Conservation (phyloP, 2,113 vertebrate species). For the Cyanoliseus patagonus region DNA sequence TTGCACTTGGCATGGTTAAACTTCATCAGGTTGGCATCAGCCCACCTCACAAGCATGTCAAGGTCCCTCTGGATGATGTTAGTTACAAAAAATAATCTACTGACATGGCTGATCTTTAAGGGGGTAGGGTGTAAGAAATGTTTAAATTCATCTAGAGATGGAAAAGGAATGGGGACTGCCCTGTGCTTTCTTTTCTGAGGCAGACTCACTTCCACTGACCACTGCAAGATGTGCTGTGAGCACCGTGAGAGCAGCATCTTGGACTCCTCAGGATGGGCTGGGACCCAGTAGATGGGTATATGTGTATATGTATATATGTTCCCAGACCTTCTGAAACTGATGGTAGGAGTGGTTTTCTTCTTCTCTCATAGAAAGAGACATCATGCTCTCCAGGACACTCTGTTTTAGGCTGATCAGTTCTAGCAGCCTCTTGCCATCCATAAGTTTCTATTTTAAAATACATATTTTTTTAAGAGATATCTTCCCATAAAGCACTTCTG, state of each 20-base stretch:
- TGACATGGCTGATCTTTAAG: background rate
- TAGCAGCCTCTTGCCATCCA: background rate
- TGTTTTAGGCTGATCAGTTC: background rate
- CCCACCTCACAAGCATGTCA: too few species aligned
- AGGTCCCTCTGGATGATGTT: background rate
- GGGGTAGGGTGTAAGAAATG: rapidly evolving
- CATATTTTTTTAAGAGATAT: background rate
- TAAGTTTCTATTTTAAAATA: background rate
- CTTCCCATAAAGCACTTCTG: background rate
- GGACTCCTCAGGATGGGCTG: background rate
- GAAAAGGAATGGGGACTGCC: background rate
- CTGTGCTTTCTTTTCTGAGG: background rate
- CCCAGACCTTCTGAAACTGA: background rate
- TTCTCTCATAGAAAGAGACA: background rate
- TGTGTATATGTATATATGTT: background rate
- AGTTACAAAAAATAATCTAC: background rate
- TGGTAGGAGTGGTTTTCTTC: rapidly evolving
- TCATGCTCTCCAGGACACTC: background rate
- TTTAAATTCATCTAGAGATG: background rate
- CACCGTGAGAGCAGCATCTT: rapidly evolving
- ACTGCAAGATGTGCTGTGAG: background rate
- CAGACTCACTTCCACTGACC: rapidly evolving
- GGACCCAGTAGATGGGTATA: background rate
- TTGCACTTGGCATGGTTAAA: too few species aligned
- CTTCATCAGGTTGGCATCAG: too few species aligned